phyloP scores from a whole-genome alignment of 2,113 vertebrate species.

The Murina feae region DNA sequence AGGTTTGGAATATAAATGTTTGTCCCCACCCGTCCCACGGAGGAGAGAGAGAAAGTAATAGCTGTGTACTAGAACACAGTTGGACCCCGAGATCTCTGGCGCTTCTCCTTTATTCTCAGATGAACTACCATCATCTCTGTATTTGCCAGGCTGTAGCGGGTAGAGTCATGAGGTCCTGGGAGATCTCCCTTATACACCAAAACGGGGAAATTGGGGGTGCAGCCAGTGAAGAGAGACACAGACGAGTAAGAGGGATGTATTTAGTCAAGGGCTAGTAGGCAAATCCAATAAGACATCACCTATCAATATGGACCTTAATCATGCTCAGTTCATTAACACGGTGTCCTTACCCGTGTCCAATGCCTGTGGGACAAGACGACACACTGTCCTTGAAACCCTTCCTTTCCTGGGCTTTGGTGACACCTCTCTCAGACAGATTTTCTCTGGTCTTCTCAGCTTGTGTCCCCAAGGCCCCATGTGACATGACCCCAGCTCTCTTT shows the following conservation, averaged over 20 bases:
- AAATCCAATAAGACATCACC: neutral
- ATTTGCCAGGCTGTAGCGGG: neutral
- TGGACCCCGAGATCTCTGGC: neutral
- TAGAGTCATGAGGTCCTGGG: neutral
- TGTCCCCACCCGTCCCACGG: neutral
- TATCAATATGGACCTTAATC: neutral
- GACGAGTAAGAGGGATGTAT: too few species aligned
- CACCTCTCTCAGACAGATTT: neutral
- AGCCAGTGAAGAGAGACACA: neutral
- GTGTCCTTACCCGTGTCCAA: neutral
- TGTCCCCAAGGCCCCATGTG: neutral
- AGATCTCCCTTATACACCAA: neutral
- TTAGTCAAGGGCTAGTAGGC: neutral
- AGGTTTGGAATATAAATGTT: neutral
- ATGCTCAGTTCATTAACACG: neutral
- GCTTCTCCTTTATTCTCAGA: neutral
- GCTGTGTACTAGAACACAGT: neutral
- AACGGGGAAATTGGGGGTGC: fast-evolving
- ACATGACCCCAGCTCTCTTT: neutral
- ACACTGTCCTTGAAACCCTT: neutral
- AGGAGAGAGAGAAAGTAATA: neutral
- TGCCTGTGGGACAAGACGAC: fast-evolving
- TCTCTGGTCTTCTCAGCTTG: neutral
- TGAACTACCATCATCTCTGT: fast-evolving
- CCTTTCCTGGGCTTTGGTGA: neutral